phyloP scores from a whole-genome alignment of 2,797 vertebrate species.

The Anisognathus igniventris region DNA sequence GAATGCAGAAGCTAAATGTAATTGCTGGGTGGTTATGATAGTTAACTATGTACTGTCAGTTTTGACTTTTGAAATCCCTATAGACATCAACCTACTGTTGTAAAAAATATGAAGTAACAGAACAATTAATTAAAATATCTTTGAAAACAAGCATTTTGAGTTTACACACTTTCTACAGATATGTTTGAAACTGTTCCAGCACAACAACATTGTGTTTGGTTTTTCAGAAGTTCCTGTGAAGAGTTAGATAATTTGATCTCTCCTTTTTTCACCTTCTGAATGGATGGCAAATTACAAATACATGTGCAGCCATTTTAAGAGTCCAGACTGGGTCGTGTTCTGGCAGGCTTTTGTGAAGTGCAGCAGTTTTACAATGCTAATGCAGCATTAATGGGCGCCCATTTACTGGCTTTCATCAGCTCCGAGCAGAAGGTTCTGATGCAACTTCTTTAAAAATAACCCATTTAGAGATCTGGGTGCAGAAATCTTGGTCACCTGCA shows the following conservation, averaged over 20 bases:
- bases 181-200: neutral
- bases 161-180: neutral
- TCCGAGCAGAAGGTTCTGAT: neutral
- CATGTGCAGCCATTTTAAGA: neutral
- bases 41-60: constrained; percentile 69
- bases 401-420: neutral
- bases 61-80: constrained; percentile 60
- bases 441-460: neutral
- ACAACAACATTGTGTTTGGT: neutral
- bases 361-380: constrained; percentile 9
- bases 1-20: constrained; percentile 62
- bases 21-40: constrained; percentile 66
- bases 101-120: constrained; percentile 28
- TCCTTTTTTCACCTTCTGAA: neutral
- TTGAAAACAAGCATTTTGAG: constrained; percentile 34
- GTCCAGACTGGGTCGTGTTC: neutral
- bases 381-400: neutral
- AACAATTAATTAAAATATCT: constrained; percentile 46
- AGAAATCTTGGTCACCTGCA: neutral
- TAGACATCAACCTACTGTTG: constrained; percentile 6
- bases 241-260: neutral
- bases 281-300: neutral
- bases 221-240: constrained; percentile 37
- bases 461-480: neutral
- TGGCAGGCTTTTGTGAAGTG: constrained; percentile 7